Base-by-base conservation (phyloP, 2,797 vertebrate genomes). In the Platyrinchus mystaceus region DNA sequence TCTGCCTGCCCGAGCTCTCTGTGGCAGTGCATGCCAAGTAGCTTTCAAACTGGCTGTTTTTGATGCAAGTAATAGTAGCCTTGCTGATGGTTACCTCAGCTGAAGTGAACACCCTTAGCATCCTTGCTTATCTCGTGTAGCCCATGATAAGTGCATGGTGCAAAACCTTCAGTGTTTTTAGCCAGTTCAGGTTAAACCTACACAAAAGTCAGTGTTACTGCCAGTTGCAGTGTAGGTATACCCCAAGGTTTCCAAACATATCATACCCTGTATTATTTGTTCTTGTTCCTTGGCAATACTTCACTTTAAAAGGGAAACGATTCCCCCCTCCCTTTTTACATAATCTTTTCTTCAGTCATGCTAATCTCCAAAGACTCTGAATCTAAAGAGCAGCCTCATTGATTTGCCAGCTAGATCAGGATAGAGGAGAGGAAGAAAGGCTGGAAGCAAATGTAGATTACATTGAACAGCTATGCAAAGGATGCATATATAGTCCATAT, bases 331-430 rank as follows among this genome's bases (percentile, higher is more conserved):
- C 30, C 22, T 75, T 87, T 64, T 46, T 71, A 52, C 73, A 52
- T 18, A 71, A 91, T 75, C 8, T 76, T 86, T 81, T 84, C 62
- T 94, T 81, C 79, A 50, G 46, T 63, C 4, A 0, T 49, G 3
- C 4, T 84, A 84, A 76, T 79, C 76, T 91, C 88, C 63, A 88
- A 91, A 93, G 69, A 18, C 26, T 77, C 37, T 69, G 59, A 81
- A 78, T 86, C 50, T 90, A 82, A 94, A 88, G 59, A 90, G 36
- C 46, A 81, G 53, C 24, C 23, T 82, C 74, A 67, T 41, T 86
- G 88, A 94, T 93, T 90, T 94, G 53, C 36, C 53, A 78, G 46
- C 22, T 88, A 82, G 52, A 82, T 90, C 73, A 81, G 83, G 62
- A 62, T 19, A 70, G 36, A 43, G 28, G 20, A 3, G 27, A 3